phyloP scores from a whole-genome alignment of 2,888 invertebrate species.

The Drosophila pseudotakahashii region DNA sequence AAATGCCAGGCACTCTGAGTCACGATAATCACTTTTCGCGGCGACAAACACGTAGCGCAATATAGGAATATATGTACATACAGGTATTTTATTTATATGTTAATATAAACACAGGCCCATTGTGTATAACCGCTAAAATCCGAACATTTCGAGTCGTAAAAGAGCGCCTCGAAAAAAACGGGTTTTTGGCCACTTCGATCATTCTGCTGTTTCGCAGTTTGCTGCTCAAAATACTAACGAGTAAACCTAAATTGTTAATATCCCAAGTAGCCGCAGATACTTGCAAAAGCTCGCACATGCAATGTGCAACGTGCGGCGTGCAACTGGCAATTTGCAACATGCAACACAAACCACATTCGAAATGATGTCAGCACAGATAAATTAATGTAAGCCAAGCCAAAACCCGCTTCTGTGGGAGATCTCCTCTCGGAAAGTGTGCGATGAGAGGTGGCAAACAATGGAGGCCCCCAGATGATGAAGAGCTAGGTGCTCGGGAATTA shows the following conservation, averaged over 20 bases:
- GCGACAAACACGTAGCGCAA: conserved; percentile 70
- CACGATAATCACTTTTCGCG: conserved; percentile 72
- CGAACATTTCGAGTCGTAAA: conserved; percentile 30
- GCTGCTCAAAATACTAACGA: conserved; percentile 43
- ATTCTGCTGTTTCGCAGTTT: conserved; percentile 28
- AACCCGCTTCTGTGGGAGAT: conserved; percentile 37
- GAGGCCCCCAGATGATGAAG: conserved; percentile 22
- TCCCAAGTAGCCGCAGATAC: conserved; percentile 63
- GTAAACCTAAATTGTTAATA: conserved; percentile 50
- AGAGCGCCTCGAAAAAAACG: conserved; percentile 62
- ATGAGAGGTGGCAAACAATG: conserved; percentile 36
- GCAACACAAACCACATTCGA: conserved; percentile 54
- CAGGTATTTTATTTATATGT: conserved; percentile 41
- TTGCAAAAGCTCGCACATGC: conserved; percentile 67
- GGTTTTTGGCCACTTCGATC: conserved; percentile 62
- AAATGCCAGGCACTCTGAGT: conserved; percentile 79
- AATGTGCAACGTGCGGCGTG: conserved; percentile 41
- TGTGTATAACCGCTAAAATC: conserved; percentile 34
- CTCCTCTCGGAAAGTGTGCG: conserved; percentile 32
- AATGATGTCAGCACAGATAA: conserved; percentile 65
- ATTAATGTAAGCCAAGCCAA: conserved; percentile 44
- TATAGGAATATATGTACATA: conserved; percentile 11
- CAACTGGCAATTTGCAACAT: conserved; percentile 43
- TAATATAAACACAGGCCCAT: conserved; percentile 56
- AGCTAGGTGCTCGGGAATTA: background rate